These are phyloP conservation scores for Narcine bancroftii DNA, from an alignment of 2,113 vertebrate genomes.

Conservation along the genomic window DNA sequence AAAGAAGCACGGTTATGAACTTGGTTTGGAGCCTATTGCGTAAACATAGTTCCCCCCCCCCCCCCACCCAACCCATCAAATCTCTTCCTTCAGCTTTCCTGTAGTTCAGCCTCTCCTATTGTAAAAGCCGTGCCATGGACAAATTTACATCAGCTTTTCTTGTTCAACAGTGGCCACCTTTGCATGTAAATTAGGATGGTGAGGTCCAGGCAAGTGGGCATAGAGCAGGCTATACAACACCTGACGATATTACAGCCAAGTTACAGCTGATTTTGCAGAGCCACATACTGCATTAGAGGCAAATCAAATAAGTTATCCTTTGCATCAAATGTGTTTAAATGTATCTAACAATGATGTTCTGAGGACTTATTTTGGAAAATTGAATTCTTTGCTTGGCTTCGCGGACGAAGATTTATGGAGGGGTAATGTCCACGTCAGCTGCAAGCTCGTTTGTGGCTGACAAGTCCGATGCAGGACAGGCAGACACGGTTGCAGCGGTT, in stretches of 20 bases:
- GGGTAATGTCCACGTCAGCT: too few species aligned
- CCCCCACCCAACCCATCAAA: too few species aligned
- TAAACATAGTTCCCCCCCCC: not conserved
- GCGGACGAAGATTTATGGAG: too few species aligned
- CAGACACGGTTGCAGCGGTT: too few species aligned
- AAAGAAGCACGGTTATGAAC: not conserved
- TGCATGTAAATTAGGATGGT: not conserved
- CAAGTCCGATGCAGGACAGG: too few species aligned
- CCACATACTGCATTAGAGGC: not conserved
- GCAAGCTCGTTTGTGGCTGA: too few species aligned
- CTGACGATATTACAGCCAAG: not conserved
- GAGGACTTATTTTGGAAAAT: too few species aligned
- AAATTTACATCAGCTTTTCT: not conserved
- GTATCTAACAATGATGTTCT: not conserved
- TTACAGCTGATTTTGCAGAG: not conserved
- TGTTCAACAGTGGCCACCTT: not conserved
- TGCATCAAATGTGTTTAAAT: not conserved
- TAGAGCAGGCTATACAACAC: not conserved
- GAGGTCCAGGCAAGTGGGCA: not conserved
- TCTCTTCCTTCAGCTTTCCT: not conserved
- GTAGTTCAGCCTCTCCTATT: not conserved
- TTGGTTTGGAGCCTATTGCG: not conserved
- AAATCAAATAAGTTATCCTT: not conserved
- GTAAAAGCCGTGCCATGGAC: not conserved
- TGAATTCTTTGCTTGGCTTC: too few species aligned